Evolutionary conservation across 2,113 vertebrate species (phyloP).

Genomic region (Clarias gariepinus): DNA sequence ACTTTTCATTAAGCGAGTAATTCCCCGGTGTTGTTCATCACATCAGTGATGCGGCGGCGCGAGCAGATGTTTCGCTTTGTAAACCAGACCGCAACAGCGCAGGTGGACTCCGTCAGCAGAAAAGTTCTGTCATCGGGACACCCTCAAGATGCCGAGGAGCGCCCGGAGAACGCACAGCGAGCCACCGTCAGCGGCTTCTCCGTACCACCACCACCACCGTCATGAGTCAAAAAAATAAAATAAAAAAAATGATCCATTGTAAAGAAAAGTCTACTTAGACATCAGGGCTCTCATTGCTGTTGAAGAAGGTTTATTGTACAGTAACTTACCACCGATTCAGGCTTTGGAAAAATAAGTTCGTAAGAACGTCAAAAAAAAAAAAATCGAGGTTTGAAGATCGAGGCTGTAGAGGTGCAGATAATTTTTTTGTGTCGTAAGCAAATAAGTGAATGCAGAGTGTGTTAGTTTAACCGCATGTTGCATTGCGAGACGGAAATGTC

Average conservation of each 20-base stretch:
- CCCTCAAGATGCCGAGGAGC: conserved; percentile 11
- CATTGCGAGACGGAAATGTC: neutral
- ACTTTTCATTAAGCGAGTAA: conserved; percentile 43
- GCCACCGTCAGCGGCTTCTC: conserved; percentile 1
- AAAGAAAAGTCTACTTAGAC: neutral
- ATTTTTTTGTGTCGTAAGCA: too few species aligned
- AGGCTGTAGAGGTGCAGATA: too few species aligned
- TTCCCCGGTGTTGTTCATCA: conserved; percentile 23
- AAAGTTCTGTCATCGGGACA: conserved; percentile 23
- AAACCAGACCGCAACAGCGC: conserved; percentile 24
- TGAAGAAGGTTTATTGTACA: neutral
- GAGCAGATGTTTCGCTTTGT: conserved; percentile 45
- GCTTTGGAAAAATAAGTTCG: neutral
- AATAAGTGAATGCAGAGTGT: neutral
- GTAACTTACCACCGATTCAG: neutral
- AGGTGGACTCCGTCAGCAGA: conserved; percentile 33
- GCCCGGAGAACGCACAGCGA: neutral
- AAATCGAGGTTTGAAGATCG: neutral
- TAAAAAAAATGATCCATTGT: too few species aligned
- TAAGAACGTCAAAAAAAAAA: neutral
- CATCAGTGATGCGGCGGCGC: conserved; percentile 30
- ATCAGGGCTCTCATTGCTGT: neutral
- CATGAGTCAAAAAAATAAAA: too few species aligned
- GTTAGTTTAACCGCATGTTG: neutral
- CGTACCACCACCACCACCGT: neutral